Conservation (phyloP, 2,113 vertebrate genomes). For the Oreochromis tanganicae region DNA sequence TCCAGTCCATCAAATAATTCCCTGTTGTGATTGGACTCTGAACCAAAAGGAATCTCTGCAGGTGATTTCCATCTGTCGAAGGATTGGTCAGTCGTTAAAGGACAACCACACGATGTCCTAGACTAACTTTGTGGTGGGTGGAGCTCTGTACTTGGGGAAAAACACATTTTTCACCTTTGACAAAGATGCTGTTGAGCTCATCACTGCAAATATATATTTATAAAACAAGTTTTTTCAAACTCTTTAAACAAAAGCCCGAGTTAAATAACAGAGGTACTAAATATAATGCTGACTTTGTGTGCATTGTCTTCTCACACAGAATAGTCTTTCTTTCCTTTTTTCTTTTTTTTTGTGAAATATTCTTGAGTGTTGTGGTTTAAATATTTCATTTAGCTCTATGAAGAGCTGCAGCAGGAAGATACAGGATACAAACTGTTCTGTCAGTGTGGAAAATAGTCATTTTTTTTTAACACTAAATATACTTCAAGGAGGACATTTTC, state of each 20-base stretch:
- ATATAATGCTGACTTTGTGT: not conserved
- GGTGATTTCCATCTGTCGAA: not conserved
- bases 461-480: not conserved
- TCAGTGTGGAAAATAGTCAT: not conserved
- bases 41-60: not conserved
- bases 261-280: not conserved
- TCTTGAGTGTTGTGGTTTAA: not conserved
- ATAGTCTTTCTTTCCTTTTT: not conserved
- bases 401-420: not conserved
- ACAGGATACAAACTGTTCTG: not conserved
- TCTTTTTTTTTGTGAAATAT: not conserved
- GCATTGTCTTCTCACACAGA: not conserved
- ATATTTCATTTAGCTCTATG: not conserved
- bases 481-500: not conserved
- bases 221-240: not conserved
- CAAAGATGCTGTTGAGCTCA: not conserved
- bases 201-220: not conserved
- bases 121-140: not conserved
- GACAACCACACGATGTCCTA: not conserved
- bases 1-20: not conserved
- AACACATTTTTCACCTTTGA: not conserved
- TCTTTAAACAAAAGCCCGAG: not conserved
- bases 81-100: not conserved
- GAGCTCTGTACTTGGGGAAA: not conserved
- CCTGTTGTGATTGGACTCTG: not conserved